These are phyloP conservation scores for Drosophila bocqueti DNA, from an alignment of 1,140 invertebrate genomes.

Conservation along the genomic window DNA sequence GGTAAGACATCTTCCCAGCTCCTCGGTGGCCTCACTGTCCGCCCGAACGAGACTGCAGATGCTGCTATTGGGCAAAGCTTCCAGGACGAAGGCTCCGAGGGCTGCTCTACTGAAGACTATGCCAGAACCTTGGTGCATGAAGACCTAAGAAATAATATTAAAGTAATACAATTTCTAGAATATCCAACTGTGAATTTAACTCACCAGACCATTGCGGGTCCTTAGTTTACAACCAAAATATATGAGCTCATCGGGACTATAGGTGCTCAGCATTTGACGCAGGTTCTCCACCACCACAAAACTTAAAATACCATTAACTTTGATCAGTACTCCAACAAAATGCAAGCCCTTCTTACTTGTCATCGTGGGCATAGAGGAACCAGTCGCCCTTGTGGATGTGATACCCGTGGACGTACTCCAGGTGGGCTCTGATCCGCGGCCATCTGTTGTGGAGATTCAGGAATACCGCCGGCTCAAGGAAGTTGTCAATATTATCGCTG, in stretches of 20 bases:
- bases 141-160: slow-evolving; percentile 20
- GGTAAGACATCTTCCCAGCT: slow-evolving; percentile 58
- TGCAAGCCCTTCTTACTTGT: slow-evolving; percentile 48
- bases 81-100: slow-evolving; percentile 34
- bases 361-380: slow-evolving; percentile 66
- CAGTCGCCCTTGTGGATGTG: slow-evolving; percentile 63
- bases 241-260: slow-evolving; percentile 49
- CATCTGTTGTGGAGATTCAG: slow-evolving; percentile 46
- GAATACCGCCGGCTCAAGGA: slow-evolving; percentile 61
- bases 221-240: slow-evolving; percentile 72
- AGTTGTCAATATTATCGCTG: slow-evolving; percentile 54
- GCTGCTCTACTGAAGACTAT: slow-evolving; percentile 61
- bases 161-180: background rate
- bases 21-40: slow-evolving; percentile 20
- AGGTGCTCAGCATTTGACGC: slow-evolving; percentile 46
- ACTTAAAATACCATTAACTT: slow-evolving; percentile 15
- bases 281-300: slow-evolving; percentile 73
- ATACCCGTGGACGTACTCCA: slow-evolving; percentile 64
- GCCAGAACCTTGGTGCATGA: slow-evolving; percentile 37
- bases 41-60: slow-evolving; percentile 30
- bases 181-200: background rate
- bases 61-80: slow-evolving; percentile 48
- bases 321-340: no score
- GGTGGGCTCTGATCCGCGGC: slow-evolving; percentile 40
- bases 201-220: slow-evolving; percentile 26